These are phyloP conservation scores for Phyto melanocephala DNA, from an alignment of 2,888 invertebrate genomes.

Conservation along the genomic window DNA sequence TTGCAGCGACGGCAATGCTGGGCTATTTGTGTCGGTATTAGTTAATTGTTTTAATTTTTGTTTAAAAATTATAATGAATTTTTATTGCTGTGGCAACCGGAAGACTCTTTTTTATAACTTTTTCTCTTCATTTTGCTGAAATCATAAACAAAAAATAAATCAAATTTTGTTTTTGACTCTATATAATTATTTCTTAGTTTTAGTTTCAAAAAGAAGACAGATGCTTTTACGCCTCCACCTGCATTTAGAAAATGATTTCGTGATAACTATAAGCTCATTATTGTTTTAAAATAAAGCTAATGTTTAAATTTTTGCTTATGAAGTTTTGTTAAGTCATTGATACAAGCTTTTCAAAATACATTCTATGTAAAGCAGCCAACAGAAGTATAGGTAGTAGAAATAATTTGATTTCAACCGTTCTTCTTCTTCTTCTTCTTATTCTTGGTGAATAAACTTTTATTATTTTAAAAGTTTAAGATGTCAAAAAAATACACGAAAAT, in stretches of 20 bases:
- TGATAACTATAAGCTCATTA: not conserved
- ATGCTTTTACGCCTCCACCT: not conserved
- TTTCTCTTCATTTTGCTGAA: not conserved
- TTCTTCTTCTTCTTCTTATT: no score
- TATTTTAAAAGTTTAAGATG: no score
- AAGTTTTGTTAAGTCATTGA: no score
- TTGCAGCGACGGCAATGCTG: not conserved
- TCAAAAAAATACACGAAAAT: no score
- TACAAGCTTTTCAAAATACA: no score
- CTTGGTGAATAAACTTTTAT: no score
- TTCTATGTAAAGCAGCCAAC: no score
- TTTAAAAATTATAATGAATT: constrained; percentile 13
- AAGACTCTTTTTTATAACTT: constrained; percentile 13
- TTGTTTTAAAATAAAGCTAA: no score
- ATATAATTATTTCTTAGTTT: not conserved
- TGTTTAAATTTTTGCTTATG: no score
- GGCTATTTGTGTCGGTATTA: not conserved
- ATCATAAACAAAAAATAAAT: constrained; percentile 10
- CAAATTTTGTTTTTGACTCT: not conserved
- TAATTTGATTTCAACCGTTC: no score
- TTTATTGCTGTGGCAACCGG: constrained; percentile 13
- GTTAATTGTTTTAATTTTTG: constrained; percentile 38
- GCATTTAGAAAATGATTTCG: not conserved
- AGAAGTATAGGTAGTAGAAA: no score
- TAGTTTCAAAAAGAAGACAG: not conserved